These are phyloP conservation scores for Suillia variegata DNA, from an alignment of 2,888 invertebrate species.

Conservation along the genomic window DNA sequence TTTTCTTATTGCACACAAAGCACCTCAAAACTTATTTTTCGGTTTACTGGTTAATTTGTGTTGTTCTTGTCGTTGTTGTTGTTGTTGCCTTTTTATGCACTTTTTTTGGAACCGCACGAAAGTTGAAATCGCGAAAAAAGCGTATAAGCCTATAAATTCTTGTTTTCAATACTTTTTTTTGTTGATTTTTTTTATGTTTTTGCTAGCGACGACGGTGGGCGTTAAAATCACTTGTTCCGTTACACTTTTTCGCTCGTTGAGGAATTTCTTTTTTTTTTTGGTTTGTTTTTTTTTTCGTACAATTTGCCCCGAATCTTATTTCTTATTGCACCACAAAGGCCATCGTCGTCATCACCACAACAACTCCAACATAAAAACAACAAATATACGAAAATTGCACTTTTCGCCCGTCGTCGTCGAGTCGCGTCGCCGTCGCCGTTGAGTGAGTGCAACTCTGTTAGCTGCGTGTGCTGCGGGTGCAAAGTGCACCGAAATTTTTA, in stretches of 20 bases:
- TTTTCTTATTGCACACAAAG: too few species aligned
- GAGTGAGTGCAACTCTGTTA: too few species aligned
- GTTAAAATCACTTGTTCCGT: background rate
- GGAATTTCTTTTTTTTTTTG: background rate
- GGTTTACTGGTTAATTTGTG: background rate
- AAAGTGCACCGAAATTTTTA: slow-evolving; percentile 26
- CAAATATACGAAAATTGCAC: slow-evolving; percentile 8
- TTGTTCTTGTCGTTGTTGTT: background rate
- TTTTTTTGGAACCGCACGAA: too few species aligned
- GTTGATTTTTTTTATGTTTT: background rate
- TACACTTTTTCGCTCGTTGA: background rate
- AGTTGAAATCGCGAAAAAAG: background rate
- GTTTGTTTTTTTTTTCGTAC: background rate
- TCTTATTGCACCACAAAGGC: slow-evolving; percentile 5
- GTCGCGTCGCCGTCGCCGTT: too few species aligned
- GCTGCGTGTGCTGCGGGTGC: too few species aligned
- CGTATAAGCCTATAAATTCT: background rate
- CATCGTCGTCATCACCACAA: too few species aligned
- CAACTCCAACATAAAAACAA: too few species aligned
- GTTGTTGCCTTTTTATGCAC: background rate
- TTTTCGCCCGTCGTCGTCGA: too few species aligned
- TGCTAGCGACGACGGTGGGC: background rate
- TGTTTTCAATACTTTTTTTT: background rate
- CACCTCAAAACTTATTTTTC: background rate
- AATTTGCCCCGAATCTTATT: background rate